Base-by-base conservation (phyloP, 1,140 invertebrate species). In the Cyphomyrmex costatus region DNA sequence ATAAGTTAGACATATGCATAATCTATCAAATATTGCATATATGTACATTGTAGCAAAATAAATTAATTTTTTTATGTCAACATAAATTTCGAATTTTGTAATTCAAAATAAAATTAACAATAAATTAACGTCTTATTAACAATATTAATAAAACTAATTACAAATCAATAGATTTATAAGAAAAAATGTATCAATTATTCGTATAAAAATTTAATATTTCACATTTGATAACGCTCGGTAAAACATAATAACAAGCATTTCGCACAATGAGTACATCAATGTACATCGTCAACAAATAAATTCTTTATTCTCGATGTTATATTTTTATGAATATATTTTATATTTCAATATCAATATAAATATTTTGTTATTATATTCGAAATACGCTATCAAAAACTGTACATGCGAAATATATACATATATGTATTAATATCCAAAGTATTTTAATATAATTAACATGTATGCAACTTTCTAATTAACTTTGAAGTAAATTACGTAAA, bases 191-290 rank as follows among this genome's bases (percentile, higher is more conserved):
- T 65, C 14, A 65, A 65, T 65, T 65, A 60, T 12, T 65, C 63
- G 27, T 63, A 1, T 65, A 3, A 30, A 36, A 36, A 7, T 36
- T 36, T 24, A 68, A 21, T 46, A 21, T 68, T 14, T 24, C 5
- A 46, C 1, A 5, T 5, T 68, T 68, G n/a, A 33, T 63, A 33
- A 63, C 7, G 3, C 3, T 24, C 16, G 36, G n/a, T 19, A 36
- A 42, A 14, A 68, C 5, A 68, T 68, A 68, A 68, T 68, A 68
- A 46, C 36, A 68, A 68, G 14, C n/a, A 36, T 68, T 42, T 68
- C n/a, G 33, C n/a, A 68, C 65, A 68, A 66, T 65, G 24, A 65
- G 4, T 36, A 46, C n/a, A 66, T 66, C 4, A 46, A 46, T 66
- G 14, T 65, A 65, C 19, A 65, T 19, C 12, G 30, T 30, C 8